Evolutionary conservation across 1,140 invertebrate genomes (phyloP).

Genomic region (Gonatopus flavifemur): DNA sequence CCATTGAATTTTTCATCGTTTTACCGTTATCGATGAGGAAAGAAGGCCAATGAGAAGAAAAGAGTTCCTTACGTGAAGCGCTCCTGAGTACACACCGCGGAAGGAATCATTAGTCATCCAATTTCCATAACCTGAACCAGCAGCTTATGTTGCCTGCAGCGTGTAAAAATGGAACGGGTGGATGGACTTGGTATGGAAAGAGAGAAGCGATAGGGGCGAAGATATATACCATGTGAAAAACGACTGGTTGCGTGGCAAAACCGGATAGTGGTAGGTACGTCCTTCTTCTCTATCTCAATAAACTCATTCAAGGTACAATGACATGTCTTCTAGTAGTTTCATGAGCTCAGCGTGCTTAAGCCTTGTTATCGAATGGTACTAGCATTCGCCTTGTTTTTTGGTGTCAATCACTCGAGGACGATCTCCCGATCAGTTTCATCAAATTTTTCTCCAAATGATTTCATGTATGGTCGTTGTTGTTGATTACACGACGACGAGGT

Average conservation of each 20-base stretch:
- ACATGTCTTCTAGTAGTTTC: constrained; percentile 8
- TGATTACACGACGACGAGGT: no score
- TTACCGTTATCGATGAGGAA: constrained; percentile 16
- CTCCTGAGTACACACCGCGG: constrained; percentile 6
- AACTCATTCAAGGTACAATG: constrained; percentile 20
- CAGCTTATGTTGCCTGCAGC: neutral
- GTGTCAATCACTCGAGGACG: no score
- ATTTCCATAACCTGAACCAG: constrained; percentile 38
- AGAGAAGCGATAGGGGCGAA: constrained; percentile 15
- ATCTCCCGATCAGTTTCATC: no score
- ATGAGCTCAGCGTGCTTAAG: neutral
- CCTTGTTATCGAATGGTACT: no score
- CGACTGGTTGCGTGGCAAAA: constrained; percentile 22
- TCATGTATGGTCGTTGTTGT: no score
- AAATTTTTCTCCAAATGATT: no score
- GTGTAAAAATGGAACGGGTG: constrained; percentile 31
- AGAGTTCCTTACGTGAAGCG: no score
- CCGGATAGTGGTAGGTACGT: constrained; percentile 20
- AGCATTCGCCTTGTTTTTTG: no score
- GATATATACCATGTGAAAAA: constrained; percentile 23
- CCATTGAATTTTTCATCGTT: constrained; percentile 16
- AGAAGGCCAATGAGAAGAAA: no score
- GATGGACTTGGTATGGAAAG: no score
- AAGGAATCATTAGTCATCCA: constrained; percentile 24
- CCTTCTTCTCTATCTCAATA: no score